Base-by-base conservation (phyloP, 2,888 invertebrate species). In the Cylindroiulus punctatus region DNA sequence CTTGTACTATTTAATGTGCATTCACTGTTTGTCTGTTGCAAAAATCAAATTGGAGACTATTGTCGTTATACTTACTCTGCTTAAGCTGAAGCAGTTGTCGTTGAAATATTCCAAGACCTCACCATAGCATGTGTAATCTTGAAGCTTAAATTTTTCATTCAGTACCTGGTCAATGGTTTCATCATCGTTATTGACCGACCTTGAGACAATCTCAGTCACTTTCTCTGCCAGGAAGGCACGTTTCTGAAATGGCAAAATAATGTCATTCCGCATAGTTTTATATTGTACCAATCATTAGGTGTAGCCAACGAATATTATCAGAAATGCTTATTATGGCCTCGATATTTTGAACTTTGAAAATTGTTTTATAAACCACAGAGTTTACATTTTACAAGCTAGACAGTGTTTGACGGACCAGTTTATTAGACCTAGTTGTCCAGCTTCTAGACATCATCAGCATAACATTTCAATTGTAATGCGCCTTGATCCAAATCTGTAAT, bases 151-250 rank as follows among this genome's bases (percentile, higher is more conserved):
- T 84, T 26, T 84, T 84, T 22, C 32, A 32, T 52, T 84, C 2
- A 26, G 30, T 84, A 84, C 52, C 47, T 47, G 22, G 44, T 84
- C 52, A 52, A 32, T 47, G 87, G 88, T 84, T 83, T 83, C 22
- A 19, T 47, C 30, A n/a, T 44, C 52, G 26, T 84, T 26, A 26
- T 44, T 26, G 47, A 84, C 52, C 10, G 84, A 42, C 32, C 10
- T 47, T 17, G 26, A 22, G 47, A 84, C 52, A 36, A 84, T 84
- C 32, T 84, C 52, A n/a, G 40, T 30, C n/a, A 84, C 52, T 52
- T 42, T 84, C 22, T 84, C 30, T 52, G 32, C 32, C 52, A 84
- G 7, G 84, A 47, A 84, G n/a, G 44, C 52, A n/a, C 84, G 84
- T n/a, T 84, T 84, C 84, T 84, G 52, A 30, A 47, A 52, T 47